These are phyloP conservation scores for Tamias sibiricus DNA, from an alignment of 2,113 vertebrate genomes.

Conservation along the genomic window DNA sequence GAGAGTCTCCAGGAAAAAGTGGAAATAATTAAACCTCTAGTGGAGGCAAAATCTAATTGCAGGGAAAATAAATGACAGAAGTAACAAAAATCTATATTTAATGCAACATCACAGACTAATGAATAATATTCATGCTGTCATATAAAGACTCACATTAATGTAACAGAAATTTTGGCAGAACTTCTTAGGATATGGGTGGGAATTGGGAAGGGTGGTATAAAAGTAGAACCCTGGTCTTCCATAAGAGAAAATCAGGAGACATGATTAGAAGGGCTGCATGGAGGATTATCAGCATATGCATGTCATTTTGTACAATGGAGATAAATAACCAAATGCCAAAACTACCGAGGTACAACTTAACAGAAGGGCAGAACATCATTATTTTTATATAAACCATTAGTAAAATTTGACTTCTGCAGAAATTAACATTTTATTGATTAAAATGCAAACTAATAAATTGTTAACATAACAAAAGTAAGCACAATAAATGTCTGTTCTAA, in stretches of 20 bases:
- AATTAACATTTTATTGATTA: neutral
- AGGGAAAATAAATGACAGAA: neutral
- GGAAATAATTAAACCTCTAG: neutral
- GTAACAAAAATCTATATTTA: neutral
- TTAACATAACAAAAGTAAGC: neutral
- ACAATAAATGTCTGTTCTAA: neutral
- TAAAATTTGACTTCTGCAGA: neutral
- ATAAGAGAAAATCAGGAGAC: conserved; percentile 18
- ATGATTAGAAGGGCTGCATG: neutral
- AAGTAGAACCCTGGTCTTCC: neutral
- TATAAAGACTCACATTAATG: neutral
- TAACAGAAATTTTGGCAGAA: neutral
- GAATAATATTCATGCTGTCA: neutral
- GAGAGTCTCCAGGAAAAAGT: neutral
- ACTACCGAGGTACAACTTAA: neutral
- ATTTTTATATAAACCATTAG: neutral
- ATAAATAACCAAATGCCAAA: neutral
- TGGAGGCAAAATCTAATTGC: neutral
- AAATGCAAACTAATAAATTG: neutral
- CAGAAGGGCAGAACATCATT: neutral
- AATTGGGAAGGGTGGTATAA: neutral
- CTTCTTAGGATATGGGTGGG: neutral
- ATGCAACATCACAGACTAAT: neutral
- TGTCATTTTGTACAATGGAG: neutral
- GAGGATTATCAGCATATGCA: neutral